Evolutionary conservation across 1,140 invertebrate genomes (phyloP).

Genomic region (Macrobrachium nipponense): DNA sequence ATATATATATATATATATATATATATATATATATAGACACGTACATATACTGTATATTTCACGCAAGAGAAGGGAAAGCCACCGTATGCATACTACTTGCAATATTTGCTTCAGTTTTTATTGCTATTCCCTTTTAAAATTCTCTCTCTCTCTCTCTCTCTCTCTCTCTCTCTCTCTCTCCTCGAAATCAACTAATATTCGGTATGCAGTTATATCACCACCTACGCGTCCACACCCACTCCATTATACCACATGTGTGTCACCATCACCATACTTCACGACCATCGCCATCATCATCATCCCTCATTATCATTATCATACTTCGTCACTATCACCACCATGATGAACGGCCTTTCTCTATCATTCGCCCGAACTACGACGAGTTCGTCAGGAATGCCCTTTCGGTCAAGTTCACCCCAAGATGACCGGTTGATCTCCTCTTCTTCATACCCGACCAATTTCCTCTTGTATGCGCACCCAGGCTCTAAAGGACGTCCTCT

Average conservation of each 20-base stretch:
- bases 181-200: background rate
- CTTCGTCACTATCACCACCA: background rate
- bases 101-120: background rate
- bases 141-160: background rate
- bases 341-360: too few species aligned
- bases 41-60: background rate
- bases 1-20: constrained; percentile 9
- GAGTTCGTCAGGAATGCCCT: background rate
- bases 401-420: background rate
- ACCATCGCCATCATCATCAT: background rate
- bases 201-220: background rate
- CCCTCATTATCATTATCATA: background rate
- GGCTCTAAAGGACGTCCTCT: too few species aligned
- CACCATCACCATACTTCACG: background rate
- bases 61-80: background rate
- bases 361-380: too few species aligned
- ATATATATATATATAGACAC: constrained; percentile 4
- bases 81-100: background rate
- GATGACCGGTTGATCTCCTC: too few species aligned
- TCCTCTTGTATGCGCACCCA: too few species aligned
- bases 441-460: too few species aligned
- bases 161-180: background rate
- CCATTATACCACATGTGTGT: background rate
- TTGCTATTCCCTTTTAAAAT: background rate
- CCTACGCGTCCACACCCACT: background rate